Evolutionary conservation across 1,140 invertebrate species (phyloP).

Genomic region (Anagrus nilaparvatae): DNA sequence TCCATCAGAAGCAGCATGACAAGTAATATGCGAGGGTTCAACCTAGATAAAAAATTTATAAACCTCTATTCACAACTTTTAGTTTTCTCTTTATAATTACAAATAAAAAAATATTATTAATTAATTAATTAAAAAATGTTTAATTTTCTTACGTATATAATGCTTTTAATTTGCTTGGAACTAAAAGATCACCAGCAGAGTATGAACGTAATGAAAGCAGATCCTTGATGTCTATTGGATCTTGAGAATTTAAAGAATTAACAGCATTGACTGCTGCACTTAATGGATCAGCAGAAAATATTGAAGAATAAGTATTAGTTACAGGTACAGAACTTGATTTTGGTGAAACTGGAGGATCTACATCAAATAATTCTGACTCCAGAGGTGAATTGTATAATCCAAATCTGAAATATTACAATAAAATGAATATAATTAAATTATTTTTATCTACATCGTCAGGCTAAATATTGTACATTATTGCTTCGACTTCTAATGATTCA

Average conservation of each 20-base stretch:
- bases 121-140: constrained; percentile 5
- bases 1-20: constrained; percentile 68
- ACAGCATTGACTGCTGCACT: constrained; percentile 24
- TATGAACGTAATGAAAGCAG: constrained; percentile 36
- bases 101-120: too few species aligned
- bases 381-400: constrained; percentile 81
- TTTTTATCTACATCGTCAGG: constrained; percentile 48
- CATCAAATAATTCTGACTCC: constrained; percentile 78
- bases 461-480: constrained; percentile 60
- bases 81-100: too few species aligned
- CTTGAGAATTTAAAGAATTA: constrained; percentile 29
- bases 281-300: constrained; percentile 40
- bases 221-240: constrained; percentile 42
- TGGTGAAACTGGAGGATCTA: constrained; percentile 63
- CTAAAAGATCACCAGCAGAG: constrained; percentile 31
- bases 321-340: constrained; percentile 42
- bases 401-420: too few species aligned
- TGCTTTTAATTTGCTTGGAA: constrained; percentile 38
- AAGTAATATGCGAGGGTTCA: constrained; percentile 70
- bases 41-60: constrained; percentile 44
- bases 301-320: constrained; percentile 52
- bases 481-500: constrained; percentile 60
- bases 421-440: constrained; percentile 76
- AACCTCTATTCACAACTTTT: too few species aligned
- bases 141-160: constrained; percentile 32